Evolutionary conservation across 1,140 invertebrate species (phyloP), one percentile per base, ranked within the genome.

Genomic region (Oedothorax gibbosus): DNA sequence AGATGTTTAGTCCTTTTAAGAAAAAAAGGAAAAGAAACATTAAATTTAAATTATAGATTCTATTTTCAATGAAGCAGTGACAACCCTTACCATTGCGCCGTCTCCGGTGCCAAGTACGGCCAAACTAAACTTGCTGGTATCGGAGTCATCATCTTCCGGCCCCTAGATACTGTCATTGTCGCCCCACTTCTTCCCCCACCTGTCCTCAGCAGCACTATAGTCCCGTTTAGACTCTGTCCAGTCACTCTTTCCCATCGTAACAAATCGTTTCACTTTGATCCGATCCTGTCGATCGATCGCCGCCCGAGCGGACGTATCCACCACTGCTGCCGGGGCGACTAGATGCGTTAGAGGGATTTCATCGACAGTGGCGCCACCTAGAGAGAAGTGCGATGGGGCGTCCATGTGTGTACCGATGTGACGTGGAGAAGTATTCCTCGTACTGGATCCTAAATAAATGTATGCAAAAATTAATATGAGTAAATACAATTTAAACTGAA

Each of bases 371-470:
- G 91, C 90, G 4, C 91, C 92, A 20, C 89, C 82, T 71, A 90
- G 88, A 50, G 89, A 87, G 88, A 93, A 94, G 87, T 94, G 93
- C 80, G 92, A 92, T 0, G 94, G 93, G 9, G 93, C 93, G 89
- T 94, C 93, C 4, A 94, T 87, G 87, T 94, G 93, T 0, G 93
- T 94, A 2, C 93, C 93, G 7, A 91, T 91, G 88, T 94, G 93
- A 93, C 0, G 90, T 90, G 3, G 91, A 90, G 57, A 89, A 90
- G 86, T 93, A 92, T 15, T 92, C 91, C 85, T 93, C 92, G 2
- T 88, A 68, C 50, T 93, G 91, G 80, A 92, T 92, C 92, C 93
- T 90, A 83, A 64, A 85, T n/a, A 62, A 35, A 35, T 35, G 1
- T 5, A 35, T 35, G 35, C 35, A 35, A 5, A 35, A 35, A 35